A percentile compares a stretch with the other conserved stretches of the same genome.
These are phyloP conservation scores for Hydrozoanthus gracilis DNA, from an alignment of 92 coral and sea anemone species.

Conservation along the genomic window DNA sequence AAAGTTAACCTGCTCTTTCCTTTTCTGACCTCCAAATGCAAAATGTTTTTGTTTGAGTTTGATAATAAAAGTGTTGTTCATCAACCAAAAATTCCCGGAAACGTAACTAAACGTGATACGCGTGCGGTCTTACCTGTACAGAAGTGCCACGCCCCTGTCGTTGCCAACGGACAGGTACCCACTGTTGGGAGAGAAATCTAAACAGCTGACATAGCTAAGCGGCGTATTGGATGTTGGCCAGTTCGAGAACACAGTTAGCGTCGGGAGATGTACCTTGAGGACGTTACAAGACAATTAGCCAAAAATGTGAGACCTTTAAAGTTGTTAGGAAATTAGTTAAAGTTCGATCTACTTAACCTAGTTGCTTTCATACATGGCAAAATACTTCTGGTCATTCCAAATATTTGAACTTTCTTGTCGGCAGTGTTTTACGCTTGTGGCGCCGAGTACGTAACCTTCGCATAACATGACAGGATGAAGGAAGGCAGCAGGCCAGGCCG, in stretches of 20 bases:
- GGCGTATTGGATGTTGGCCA: constrained; percentile 94
- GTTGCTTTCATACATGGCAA: too few relatives aligned
- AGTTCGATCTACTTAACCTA: too few relatives aligned
- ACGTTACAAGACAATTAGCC: background rate
- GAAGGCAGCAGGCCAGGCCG: too few relatives aligned
- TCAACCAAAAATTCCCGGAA: too few relatives aligned
- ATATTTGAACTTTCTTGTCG: too few relatives aligned
- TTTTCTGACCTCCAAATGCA: too few relatives aligned
- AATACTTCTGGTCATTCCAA: too few relatives aligned
- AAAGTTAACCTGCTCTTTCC: too few relatives aligned
- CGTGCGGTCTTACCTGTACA: constrained; percentile 70
- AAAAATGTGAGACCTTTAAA: background rate
- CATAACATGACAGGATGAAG: too few relatives aligned
- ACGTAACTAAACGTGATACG: background rate
- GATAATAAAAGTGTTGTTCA: background rate
- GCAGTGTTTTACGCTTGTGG: too few relatives aligned
- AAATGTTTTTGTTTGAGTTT: background rate
- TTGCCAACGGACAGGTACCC: constrained; percentile 94
- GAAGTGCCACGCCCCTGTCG: constrained; percentile 87
- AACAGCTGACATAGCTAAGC: constrained; percentile 79
- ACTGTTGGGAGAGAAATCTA: constrained; percentile 95
- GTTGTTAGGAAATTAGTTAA: too few relatives aligned
- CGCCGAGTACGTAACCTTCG: too few relatives aligned
- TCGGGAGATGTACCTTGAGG: constrained; percentile 85
- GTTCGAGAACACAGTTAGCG: constrained; percentile 92